Base-by-base conservation (phyloP, 2,888 invertebrate genomes). In the Plebejus melissa region DNA sequence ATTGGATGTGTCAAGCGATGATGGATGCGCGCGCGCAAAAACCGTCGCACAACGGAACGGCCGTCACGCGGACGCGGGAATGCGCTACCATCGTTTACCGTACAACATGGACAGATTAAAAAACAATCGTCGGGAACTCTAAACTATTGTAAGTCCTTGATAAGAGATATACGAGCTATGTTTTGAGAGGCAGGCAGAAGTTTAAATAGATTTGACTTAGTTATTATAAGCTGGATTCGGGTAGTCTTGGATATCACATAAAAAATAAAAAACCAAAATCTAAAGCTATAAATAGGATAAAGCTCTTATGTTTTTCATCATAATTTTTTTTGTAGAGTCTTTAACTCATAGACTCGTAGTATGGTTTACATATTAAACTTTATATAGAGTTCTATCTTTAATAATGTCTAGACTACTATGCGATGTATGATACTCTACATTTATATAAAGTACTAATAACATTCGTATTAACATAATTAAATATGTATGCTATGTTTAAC, bases 1-100 rank as follows among this genome's bases (percentile, higher is more conserved):
- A 93, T 93, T 93, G 93, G 93, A 93, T 91, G 89, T 92, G 93
- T 93, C 93, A 93, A 85, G 89, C 84, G 83, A 91, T 93, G 93
- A 93, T 93, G 88, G 91, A 93, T 93, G 93, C 85, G 87, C 86
- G 82, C 79, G 83, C 79, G 83, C 82, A 93, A 91, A 91, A 90
- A 90, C 85, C 86, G 86, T 85, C 87, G 85, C 84, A 78, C 84
- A 88, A 90, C 90, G 89, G 88, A 86, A 87, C 84, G 86, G 80
- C 88, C 90, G 90, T 88, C 87, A 88, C 87, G 87, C 85, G 83
- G 84, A 11, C 71, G 69, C 38, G 69, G 82, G 86, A 84, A 85
- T 85, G 84, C 78, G 77, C 80, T 65, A 80, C 79, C 80, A 79
- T 79, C 79, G 77, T 80, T 78, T 80, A 81, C 82, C 79, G 81